Evolutionary conservation across 2,113 vertebrate genomes (phyloP).

Genomic region (Alligator sinensis): DNA sequence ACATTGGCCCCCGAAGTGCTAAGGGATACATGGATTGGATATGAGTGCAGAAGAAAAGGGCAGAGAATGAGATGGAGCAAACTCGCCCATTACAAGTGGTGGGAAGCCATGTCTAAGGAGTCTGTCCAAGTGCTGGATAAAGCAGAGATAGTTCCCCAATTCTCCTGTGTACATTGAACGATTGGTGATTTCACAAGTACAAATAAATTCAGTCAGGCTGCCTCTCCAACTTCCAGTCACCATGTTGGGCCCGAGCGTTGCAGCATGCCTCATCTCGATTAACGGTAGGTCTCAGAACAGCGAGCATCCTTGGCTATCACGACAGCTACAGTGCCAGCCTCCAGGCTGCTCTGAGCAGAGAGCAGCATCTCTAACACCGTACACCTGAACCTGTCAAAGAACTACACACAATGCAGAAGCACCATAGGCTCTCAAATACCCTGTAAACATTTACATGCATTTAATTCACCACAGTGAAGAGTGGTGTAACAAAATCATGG

Average conservation of each 20-base stretch:
- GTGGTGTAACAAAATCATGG: not conserved
- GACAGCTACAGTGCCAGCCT: not conserved
- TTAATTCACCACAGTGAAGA: not conserved
- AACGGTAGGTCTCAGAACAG: not conserved
- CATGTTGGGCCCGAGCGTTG: not conserved
- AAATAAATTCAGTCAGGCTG: not conserved
- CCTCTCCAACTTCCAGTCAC: not conserved
- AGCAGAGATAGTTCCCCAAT: conserved; percentile 10
- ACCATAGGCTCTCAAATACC: not conserved
- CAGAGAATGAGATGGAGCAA: not conserved
- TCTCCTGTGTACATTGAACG: not conserved
- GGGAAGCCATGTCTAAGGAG: not conserved
- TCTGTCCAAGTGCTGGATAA: not conserved
- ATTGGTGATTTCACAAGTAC: not conserved
- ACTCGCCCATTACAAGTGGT: not conserved
- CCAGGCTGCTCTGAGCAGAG: not conserved
- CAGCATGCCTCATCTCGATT: not conserved
- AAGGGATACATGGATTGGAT: not conserved
- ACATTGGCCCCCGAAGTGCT: not conserved
- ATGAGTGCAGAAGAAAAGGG: not conserved
- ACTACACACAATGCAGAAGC: not conserved
- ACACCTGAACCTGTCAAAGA: not conserved
- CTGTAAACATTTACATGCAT: not conserved
- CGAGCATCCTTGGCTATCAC: not conserved
- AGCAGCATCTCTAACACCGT: not conserved